Conservation (phyloP, 2,797 vertebrate species). For the Sebastes aleutianus region DNA sequence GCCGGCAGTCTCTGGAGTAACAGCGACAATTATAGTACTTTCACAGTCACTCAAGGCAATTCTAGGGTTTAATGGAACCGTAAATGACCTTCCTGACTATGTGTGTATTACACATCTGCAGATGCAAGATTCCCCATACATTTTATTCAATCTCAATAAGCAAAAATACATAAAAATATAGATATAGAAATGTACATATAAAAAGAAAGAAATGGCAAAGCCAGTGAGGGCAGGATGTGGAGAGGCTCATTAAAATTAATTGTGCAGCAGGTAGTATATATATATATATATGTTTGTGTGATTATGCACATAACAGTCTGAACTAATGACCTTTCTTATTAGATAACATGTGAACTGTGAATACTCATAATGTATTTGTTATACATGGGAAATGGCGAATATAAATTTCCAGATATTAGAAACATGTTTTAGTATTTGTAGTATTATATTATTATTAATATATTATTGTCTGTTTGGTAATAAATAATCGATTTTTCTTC, state of each 20-base stretch:
- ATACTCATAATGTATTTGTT: background rate
- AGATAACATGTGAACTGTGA: background rate
- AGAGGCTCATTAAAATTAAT: background rate
- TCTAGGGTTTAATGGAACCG: background rate
- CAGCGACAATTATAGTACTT: conserved; percentile 18
- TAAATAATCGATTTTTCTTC: background rate
- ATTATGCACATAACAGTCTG: background rate
- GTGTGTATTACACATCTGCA: background rate
- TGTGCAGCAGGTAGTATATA: background rate
- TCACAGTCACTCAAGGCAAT: background rate
- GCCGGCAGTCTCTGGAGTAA: background rate
- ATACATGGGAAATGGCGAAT: background rate
- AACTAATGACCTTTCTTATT: background rate
- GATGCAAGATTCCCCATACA: background rate
- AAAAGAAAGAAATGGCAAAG: background rate
- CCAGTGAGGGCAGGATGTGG: background rate
- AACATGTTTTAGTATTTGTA: background rate
- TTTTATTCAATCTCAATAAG: background rate
- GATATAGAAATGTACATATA: background rate
- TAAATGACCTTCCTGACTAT: background rate
- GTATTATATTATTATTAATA: background rate
- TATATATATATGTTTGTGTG: background rate
- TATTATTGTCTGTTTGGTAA: too few species aligned
- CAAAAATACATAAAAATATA: background rate
- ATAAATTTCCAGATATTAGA: background rate